A percentile compares a stretch with the other conserved stretches of the same genome.
Conservation (phyloP, 2,113 vertebrate genomes). For the Prunella himalayana region DNA sequence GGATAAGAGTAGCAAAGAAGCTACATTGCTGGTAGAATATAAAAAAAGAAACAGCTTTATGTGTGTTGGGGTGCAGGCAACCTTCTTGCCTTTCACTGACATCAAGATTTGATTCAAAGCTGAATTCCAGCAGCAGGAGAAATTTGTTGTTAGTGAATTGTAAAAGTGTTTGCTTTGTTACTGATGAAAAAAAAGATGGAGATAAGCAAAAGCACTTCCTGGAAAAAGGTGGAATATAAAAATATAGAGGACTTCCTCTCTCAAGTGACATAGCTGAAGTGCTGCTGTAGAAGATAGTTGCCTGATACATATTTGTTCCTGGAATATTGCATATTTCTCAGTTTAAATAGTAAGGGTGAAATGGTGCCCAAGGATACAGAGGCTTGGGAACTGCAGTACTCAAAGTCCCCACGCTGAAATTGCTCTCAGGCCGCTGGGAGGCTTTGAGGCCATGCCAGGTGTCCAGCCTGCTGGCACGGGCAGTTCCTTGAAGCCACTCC, state of each 20-base stretch:
- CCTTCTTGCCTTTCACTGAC: neutral
- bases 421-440: neutral
- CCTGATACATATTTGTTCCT: neutral
- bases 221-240: neutral
- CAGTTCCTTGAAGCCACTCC: neutral
- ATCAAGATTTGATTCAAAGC: neutral
- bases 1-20: neutral
- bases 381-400: neutral
- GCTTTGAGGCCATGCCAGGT: accelerated
- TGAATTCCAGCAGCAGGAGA: neutral
- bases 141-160: neutral
- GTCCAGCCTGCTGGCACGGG: accelerated
- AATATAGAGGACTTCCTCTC: neutral
- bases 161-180: neutral
- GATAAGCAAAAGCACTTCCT: neutral
- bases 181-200: neutral
- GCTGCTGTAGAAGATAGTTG: neutral
- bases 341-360: neutral
- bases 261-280: neutral
- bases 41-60: neutral
- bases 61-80: neutral
- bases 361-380: neutral
- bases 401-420: neutral
- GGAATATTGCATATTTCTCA: neutral
- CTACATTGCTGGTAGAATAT: neutral